These are phyloP conservation scores for Abrostola tripartita DNA, from an alignment of 2,888 invertebrate genomes.

Conservation along the genomic window DNA sequence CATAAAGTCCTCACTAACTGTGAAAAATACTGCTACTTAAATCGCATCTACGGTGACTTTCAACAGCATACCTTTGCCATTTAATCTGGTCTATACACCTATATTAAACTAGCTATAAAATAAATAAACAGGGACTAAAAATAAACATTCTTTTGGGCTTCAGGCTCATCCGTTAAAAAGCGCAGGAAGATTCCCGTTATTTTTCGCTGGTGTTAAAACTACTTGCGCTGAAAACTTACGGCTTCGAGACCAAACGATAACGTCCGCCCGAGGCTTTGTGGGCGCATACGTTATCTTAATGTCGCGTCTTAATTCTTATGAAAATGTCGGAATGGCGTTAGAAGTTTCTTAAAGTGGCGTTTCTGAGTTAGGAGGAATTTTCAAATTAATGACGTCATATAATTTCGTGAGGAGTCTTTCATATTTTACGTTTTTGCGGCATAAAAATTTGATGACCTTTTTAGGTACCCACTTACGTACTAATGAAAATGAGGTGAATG, in stretches of 20 bases:
- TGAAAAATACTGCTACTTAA: too few relatives aligned
- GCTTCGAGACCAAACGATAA: slow-evolving; percentile 41
- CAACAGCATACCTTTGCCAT: too few relatives aligned
- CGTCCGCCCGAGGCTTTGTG: slow-evolving; percentile 47
- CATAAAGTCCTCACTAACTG: too few relatives aligned
- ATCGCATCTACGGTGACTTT: too few relatives aligned
- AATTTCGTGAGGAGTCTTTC: neutral
- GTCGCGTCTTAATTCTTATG: slow-evolving; percentile 46
- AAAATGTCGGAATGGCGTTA: slow-evolving; percentile 36
- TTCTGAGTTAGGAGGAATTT: slow-evolving; percentile 28
- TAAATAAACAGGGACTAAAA: neutral
- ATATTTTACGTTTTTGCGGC: neutral
- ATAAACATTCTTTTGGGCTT: slow-evolving; percentile 1
- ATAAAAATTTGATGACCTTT: neutral
- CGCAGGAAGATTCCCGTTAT: slow-evolving; percentile 17
- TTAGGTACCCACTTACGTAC: neutral
- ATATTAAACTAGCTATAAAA: neutral
- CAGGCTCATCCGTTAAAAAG: slow-evolving; percentile 15
- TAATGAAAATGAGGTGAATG: neutral
- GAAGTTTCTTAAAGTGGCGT: slow-evolving; percentile 36
- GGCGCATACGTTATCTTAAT: slow-evolving; percentile 49
- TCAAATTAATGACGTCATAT: neutral
- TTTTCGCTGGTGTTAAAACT: slow-evolving; percentile 43
- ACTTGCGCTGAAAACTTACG: slow-evolving; percentile 39
- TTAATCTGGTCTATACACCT: too few relatives aligned